phyloP scores from a whole-genome alignment of 2,113 vertebrate genomes.

The Entelurus aequoreus region DNA sequence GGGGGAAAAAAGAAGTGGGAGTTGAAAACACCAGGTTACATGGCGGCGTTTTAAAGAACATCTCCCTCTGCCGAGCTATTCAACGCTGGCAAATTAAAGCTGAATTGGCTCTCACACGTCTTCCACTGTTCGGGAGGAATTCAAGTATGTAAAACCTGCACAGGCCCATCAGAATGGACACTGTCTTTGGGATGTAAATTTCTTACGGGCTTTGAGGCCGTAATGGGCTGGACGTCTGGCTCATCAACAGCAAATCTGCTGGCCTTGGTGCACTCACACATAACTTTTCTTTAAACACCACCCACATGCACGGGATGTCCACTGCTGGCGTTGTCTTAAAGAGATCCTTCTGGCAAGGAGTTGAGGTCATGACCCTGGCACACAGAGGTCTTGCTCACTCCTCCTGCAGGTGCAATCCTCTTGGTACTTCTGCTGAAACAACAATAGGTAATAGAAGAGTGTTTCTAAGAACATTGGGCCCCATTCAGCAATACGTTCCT shows the following conservation, averaged over 20 bases:
- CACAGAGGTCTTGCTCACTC: constrained; percentile 18
- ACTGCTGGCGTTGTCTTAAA: neutral
- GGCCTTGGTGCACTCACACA: constrained; percentile 33
- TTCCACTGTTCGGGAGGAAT: constrained; percentile 10
- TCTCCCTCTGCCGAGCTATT: constrained; percentile 23
- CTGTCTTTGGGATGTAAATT: constrained; percentile 60
- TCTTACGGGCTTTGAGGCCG: constrained; percentile 36
- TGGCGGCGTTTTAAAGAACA: constrained; percentile 29
- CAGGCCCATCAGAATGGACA: constrained; percentile 30
- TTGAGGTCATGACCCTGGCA: constrained; percentile 38
- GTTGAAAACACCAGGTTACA: constrained; percentile 42
- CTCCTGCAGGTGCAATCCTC: constrained; percentile 36
- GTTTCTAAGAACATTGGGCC: constrained; percentile 10
- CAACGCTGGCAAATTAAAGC: constrained; percentile 26
- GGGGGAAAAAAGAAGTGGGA: constrained; percentile 9
- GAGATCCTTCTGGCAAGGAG: constrained; percentile 19
- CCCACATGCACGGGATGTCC: constrained; percentile 17
- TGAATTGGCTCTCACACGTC: constrained; percentile 21
- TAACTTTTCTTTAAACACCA: constrained; percentile 16
- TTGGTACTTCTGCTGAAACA: constrained; percentile 7
- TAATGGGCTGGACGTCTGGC: constrained; percentile 51
- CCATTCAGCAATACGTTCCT: too few relatives aligned
- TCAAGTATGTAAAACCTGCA: constrained; percentile 23
- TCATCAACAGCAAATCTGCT: constrained; percentile 51
- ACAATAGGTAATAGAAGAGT: constrained; percentile 23